These are phyloP conservation scores for Drosophila koepferae DNA, from an alignment of 2,888 invertebrate species.

Conservation along the genomic window DNA sequence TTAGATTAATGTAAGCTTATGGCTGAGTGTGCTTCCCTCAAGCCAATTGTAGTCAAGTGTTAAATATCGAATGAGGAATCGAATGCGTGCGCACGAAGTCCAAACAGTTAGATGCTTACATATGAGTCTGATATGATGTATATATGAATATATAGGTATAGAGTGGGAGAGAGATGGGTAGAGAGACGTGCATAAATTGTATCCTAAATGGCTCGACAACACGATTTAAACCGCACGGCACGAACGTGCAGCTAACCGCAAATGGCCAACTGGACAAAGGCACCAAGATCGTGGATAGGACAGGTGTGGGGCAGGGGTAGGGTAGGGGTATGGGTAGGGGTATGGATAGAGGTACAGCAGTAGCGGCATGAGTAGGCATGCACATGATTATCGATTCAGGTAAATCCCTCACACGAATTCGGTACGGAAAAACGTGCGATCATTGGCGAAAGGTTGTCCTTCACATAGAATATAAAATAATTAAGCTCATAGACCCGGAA, in stretches of 20 bases:
- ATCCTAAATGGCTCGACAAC: conserved; percentile 64
- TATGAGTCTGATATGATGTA: not conserved
- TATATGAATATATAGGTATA: not conserved
- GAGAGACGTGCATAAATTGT: conserved; percentile 52
- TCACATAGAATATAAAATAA: conserved; percentile 32
- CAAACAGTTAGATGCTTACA: conserved; percentile 47
- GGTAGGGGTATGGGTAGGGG: too few species aligned
- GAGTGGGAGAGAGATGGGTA: not conserved
- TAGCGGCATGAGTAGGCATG: conserved; percentile 3
- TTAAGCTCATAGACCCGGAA: conserved; percentile 24
- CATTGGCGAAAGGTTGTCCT: conserved; percentile 59
- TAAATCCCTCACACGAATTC: conserved; percentile 68
- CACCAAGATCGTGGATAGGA: not conserved
- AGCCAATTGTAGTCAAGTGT: not conserved
- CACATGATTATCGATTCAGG: conserved; percentile 69
- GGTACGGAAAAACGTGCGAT: conserved; percentile 48
- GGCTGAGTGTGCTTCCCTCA: conserved; percentile 9
- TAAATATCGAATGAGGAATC: conserved; percentile 29
- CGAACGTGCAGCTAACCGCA: conserved; percentile 64
- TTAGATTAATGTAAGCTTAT: not conserved
- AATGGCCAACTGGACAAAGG: conserved; percentile 45
- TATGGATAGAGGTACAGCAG: not conserved
- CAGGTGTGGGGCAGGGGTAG: not conserved
- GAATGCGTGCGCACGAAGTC: conserved; percentile 45
- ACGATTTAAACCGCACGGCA: conserved; percentile 69